Evolutionary conservation across 2,888 invertebrate genomes (phyloP).

Genomic region (Plagodis dolabraria): DNA sequence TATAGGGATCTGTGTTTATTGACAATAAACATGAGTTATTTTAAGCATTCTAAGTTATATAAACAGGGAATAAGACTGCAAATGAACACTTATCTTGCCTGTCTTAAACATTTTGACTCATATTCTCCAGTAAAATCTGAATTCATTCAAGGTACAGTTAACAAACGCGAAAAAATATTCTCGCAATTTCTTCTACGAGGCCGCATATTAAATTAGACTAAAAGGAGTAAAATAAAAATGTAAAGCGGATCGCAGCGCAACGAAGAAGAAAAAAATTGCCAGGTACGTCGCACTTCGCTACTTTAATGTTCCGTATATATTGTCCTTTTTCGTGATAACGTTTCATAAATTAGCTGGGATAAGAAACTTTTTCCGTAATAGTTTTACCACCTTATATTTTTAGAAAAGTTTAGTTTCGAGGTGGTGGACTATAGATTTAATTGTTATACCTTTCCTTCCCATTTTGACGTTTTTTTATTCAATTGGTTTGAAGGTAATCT

Average conservation of each 20-base stretch:
- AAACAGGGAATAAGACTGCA: constrained; percentile 32
- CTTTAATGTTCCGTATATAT: constrained; percentile 40
- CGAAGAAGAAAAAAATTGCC: constrained; percentile 58
- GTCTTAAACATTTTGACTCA: constrained; percentile 52
- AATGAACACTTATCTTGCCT: constrained; percentile 37
- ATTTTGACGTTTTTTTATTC: too few relatives aligned
- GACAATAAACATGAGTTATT: neutral
- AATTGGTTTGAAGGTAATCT: too few relatives aligned
- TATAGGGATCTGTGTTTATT: neutral
- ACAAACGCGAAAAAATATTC: constrained; percentile 72
- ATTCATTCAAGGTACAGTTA: constrained; percentile 66
- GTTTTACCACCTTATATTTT: neutral
- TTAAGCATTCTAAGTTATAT: constrained; percentile 25
- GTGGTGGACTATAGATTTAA: too few relatives aligned
- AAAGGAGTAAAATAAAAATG: constrained; percentile 77
- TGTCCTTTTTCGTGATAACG: constrained; percentile 37
- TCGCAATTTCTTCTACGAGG: constrained; percentile 69
- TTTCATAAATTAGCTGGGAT: constrained; percentile 31
- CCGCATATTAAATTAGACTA: constrained; percentile 77
- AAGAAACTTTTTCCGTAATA: constrained; percentile 13
- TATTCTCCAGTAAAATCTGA: constrained; percentile 57
- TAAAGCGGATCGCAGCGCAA: constrained; percentile 66
- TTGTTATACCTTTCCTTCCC: neutral
- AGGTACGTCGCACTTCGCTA: constrained; percentile 42
- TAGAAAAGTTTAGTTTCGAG: too few relatives aligned